These are phyloP conservation scores for Scalopus aquaticus DNA, from an alignment of 2,113 vertebrate species.

Conservation along the genomic window DNA sequence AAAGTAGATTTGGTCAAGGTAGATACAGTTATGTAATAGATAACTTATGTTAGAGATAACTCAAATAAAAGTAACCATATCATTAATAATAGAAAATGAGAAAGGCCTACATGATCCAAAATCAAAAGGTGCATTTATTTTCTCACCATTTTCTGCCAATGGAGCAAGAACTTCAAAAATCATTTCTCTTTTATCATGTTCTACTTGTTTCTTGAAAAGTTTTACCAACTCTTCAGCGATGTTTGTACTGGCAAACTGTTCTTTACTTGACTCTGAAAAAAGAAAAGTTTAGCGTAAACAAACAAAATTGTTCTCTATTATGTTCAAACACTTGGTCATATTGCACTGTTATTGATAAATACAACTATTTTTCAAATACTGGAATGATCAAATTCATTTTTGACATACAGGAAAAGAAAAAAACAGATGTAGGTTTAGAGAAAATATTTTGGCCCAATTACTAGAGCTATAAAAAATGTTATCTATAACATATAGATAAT, in stretches of 20 bases:
- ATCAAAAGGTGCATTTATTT: not conserved
- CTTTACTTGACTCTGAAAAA: conserved; percentile 96
- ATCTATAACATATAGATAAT: conserved; percentile 68
- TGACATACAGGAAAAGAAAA: not conserved
- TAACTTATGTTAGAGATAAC: not conserved
- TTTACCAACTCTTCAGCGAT: conserved; percentile 96
- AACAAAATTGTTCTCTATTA: conserved; percentile 63
- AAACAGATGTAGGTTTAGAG: conserved; percentile 65
- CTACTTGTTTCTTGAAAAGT: conserved; percentile 96
- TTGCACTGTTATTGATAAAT: conserved; percentile 69
- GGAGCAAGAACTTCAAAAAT: conserved; percentile 99
- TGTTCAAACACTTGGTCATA: conserved; percentile 63
- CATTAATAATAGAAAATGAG: not conserved
- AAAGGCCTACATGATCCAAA: not conserved
- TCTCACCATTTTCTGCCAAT: conserved; percentile 96
- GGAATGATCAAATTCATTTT: conserved; percentile 58
- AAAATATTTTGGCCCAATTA: conserved; percentile 67
- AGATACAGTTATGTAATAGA: not conserved
- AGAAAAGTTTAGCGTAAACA: conserved; percentile 68
- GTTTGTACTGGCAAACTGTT: conserved; percentile 97
- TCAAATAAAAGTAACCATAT: not conserved
- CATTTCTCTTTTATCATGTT: conserved; percentile 99
- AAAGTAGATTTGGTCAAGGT: not conserved
- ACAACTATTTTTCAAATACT: conserved; percentile 64
- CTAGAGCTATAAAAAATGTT: conserved; percentile 69